phyloP scores from a whole-genome alignment of 2,113 vertebrate species.

The Pica pica region DNA sequence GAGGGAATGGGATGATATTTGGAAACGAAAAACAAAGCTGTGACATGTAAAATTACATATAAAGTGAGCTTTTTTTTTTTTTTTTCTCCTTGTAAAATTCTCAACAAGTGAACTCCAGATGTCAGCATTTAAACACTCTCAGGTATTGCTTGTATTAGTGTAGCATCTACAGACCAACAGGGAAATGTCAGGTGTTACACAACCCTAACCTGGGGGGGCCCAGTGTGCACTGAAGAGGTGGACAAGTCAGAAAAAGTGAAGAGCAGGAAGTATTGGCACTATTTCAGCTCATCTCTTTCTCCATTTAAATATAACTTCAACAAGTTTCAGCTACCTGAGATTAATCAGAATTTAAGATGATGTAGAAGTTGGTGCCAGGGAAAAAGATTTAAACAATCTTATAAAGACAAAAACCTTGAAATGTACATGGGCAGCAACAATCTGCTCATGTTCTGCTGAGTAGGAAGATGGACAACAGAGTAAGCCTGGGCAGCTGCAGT shows the following conservation, averaged over 20 bases:
- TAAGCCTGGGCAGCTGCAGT: neutral
- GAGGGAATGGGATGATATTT: constrained; percentile 7
- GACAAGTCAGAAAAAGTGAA: neutral
- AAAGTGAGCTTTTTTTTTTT: neutral
- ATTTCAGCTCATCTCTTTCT: neutral
- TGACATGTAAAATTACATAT: neutral
- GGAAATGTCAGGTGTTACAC: neutral
- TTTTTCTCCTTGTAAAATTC: neutral
- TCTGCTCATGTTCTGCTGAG: neutral
- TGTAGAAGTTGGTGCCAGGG: neutral
- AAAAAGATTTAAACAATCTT: neutral
- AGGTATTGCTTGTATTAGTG: neutral
- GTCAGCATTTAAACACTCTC: constrained; percentile 32
- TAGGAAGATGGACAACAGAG: neutral
- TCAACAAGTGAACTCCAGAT: constrained; percentile 20
- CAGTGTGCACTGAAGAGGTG: neutral
- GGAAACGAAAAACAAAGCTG: constrained; percentile 19
- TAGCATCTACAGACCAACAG: neutral
- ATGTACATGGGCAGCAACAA: neutral
- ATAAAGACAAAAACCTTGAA: neutral
- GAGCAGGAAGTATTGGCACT: neutral
- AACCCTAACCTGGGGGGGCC: neutral
- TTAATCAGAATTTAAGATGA: neutral
- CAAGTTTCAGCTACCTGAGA: neutral
- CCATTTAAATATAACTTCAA: neutral